Base-by-base conservation (phyloP, 2,797 vertebrate species). In the Arctocebus calabarensis region DNA sequence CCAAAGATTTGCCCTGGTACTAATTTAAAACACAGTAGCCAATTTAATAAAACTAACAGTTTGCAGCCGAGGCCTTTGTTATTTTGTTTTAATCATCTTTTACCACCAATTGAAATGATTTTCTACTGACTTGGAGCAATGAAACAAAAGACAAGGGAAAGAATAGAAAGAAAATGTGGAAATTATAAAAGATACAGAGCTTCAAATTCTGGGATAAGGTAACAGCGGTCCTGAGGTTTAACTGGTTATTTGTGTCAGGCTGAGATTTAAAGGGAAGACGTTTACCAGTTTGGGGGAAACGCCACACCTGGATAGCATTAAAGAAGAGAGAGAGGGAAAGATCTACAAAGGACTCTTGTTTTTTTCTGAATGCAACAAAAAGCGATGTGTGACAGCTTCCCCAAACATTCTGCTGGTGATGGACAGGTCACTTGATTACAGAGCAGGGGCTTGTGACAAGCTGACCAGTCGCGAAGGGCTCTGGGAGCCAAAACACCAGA, bases 221-320 rank as follows among this genome's bases (percentile, higher is more conserved):
- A 98, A 97, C 94, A 2, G 13, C 91, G 74, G 90, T 73, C 70
- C 79, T 45, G 86, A 97, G 92, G 88, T 96, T 97, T 97, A 92
- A 57, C 12, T 17, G 97, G 95, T 84, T 96, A 89, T 96, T 97
- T 97, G 96, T 94, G 78, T 90, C 73, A 96, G 79, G 94, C 68
- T 73, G 92, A 96, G 96, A 98, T 96, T 88, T 96, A 96, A 98
- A 3, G 0, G 94, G 96, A 97, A 97, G 96, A 70, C 90, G 78
- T 97, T 96, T 96, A 94, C 97, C 97, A 98, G 97, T 97, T 96
- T 95, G 90, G 95, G 92, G 97, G 81, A 87, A 95, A 97, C 7
- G 0, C 96, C 98, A 96, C 97, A 98, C 98, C 98, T 98, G 98
- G 98, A 97, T 92, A 97, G 93, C 97, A 98, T 98, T 98, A 98